Evolutionary conservation across 1,140 invertebrate genomes (phyloP).

Genomic region (Cataglyphis hispanica): DNA sequence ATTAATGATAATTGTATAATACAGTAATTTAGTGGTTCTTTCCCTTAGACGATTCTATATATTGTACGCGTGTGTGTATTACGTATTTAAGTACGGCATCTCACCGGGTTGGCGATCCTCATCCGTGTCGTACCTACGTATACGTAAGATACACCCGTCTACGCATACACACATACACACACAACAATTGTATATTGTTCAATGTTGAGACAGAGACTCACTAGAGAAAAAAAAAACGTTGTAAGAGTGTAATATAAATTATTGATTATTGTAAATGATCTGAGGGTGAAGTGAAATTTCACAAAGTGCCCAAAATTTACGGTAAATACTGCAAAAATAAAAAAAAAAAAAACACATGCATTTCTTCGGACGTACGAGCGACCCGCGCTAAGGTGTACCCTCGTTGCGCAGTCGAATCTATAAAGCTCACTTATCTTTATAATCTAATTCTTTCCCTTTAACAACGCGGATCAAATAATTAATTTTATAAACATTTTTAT

Average conservation of each 20-base stretch:
- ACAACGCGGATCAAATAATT: too few relatives aligned
- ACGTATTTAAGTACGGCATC: slow-evolving; percentile 14
- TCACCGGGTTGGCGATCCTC: not conserved
- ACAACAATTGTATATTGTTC: slow-evolving; percentile 74
- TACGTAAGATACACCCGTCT: not conserved
- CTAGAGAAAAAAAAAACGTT: slow-evolving; percentile 74
- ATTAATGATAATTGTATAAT: slow-evolving; percentile 88
- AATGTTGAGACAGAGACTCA: slow-evolving; percentile 78
- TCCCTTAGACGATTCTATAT: slow-evolving; percentile 41
- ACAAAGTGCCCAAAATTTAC: slow-evolving; percentile 85
- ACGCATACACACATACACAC: slow-evolving; percentile 48
- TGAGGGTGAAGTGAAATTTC: slow-evolving; percentile 86
- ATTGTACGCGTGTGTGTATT: slow-evolving; percentile 19
- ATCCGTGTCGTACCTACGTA: not conserved
- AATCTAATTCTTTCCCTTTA: not conserved
- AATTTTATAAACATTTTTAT: too few relatives aligned
- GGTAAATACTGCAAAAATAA: slow-evolving; percentile 74
- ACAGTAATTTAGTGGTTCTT: slow-evolving; percentile 67
- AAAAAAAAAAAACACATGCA: slow-evolving; percentile 71
- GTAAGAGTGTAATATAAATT: slow-evolving; percentile 83
- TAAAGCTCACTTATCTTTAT: not conserved
- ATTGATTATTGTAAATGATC: slow-evolving; percentile 84
- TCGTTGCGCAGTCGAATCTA: slow-evolving; percentile 23
- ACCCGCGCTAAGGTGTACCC: slow-evolving; percentile 74
- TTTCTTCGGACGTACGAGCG: slow-evolving; percentile 72